Base-by-base conservation (phyloP, 2,888 invertebrate species). In the Troilus luridus region DNA sequence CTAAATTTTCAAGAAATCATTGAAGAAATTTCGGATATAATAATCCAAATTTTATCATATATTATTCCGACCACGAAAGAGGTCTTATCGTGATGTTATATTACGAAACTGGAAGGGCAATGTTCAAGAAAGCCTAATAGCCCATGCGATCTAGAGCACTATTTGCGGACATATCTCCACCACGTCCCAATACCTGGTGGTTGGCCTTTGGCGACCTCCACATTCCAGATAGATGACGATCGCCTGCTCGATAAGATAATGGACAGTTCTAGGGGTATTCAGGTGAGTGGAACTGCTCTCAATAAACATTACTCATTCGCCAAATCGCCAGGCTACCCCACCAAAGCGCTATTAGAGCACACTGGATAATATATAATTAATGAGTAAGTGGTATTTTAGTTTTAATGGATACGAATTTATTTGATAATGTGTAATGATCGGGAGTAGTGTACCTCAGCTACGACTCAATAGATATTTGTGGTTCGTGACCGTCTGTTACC, bases 141-240 rank as follows among this genome's bases (percentile, higher is more conserved):
- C 6, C n/a, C 9, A 19, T 17, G 41, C 72, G 19, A 17, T 17
- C 0, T 24, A 14, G 67, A 67, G 24, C 67, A 67, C 64, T n/a
- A 24, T 24, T 67, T 67, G 24, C 27, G 41, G 14, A 77, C 41
- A 41, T 17, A 17, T 27, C 12, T 27, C 12, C 24, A 12, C 24
- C 17, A 41, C 27, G 17, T 12, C 17, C 17, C 72, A 77, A 77
- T 77, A 77, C 27, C 72, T 41, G 72, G 41, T 27, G 72, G 67
- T 27, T 64, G 64, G 72, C 27, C 27, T 9, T 27, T 77, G 27
- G 41, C 41, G 72, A 41, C 72, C 72, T 77, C 72, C 72, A 77
- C 72, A 77, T 77, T 77, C 72, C 72, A 77, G 72, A 77, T 77
- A 41, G 72, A 41, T 77, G 72, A 77, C 72, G 41, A 41, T 24